Base-by-base conservation (phyloP, 1,140 invertebrate genomes). In the Scaptodrosophila lebanonensis region DNA sequence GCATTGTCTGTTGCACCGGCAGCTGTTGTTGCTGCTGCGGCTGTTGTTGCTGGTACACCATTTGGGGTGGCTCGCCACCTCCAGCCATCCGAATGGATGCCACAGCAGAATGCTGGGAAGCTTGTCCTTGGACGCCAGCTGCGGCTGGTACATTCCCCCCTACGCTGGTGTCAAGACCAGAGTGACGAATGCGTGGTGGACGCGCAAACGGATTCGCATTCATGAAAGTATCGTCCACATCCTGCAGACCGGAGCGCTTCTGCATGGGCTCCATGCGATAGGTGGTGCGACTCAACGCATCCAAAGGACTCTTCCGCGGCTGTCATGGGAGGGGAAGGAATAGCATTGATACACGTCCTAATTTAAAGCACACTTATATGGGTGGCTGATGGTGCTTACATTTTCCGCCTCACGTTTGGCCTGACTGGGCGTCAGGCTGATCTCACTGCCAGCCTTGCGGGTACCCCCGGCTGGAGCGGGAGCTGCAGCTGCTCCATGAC, bases 371-470 rank as follows among this genome's bases (percentile, higher is more conserved):
- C 12, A 0, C n/a, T n/a, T n/a, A n/a, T n/a, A n/a, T n/a, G n/a
- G n/a, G n/a, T n/a, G n/a, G n/a, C n/a, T n/a, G n/a, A n/a, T n/a
- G n/a, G n/a, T n/a, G 20, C 76, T 83, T 61, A 76, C 70, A 20
- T 83, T 82, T 0, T 82, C 73, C 4, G 20, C 49, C 15, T 54
- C 48, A 27, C 66, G 60, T 20, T 48, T 72, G 51, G 48, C 30
- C 44, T 85, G 83, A 42, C 84, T 86, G 17, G 83, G 71, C 3
- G 83, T 84, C 36, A 86, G 56, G 49, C 84, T 86, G 39, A 73
- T 59, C 58, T 77, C 58, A 40, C 84, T 86, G 39, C 39, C 56
- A 30, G 48, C 67, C 38, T 83, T 85, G 13, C 53, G 60, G 4
- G 38, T 65, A 11, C 58, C 20, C 2, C 48, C 47, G 8, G 20